These are phyloP conservation scores for Poecilia velifera DNA, from an alignment of 2,797 vertebrate species.

Conservation along the genomic window DNA sequence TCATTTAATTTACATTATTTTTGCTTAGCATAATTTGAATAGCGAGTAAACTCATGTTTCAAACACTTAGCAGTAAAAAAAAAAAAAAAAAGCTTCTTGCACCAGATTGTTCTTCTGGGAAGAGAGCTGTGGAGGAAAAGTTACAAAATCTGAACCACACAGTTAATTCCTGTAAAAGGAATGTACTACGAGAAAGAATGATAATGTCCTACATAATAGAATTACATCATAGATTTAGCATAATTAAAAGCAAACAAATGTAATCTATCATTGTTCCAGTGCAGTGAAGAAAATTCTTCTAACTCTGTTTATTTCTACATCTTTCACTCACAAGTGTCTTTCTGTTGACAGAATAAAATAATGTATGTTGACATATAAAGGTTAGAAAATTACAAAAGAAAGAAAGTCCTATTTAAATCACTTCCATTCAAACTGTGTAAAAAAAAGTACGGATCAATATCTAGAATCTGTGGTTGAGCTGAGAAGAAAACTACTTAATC, in stretches of 20 bases:
- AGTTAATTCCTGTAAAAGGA: slow-evolving; percentile 19
- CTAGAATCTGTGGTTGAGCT: neutral
- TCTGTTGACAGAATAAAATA: neutral
- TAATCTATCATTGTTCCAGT: neutral
- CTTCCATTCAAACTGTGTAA: neutral
- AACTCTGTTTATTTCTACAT: neutral
- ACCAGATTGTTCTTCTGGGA: slow-evolving; percentile 7
- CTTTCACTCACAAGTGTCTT: neutral
- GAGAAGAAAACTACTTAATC: neutral
- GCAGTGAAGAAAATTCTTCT: neutral
- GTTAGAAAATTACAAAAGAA: neutral
- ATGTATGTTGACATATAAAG: neutral
- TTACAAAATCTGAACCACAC: slow-evolving; percentile 20
- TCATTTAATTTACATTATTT: slow-evolving; percentile 29
- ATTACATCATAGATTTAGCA: neutral
- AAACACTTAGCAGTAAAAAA: neutral
- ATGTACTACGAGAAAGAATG: neutral
- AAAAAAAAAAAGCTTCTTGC: neutral
- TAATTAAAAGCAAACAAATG: neutral
- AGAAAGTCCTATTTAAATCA: neutral
- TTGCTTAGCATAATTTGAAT: slow-evolving; percentile 6
- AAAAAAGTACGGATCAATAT: neutral
- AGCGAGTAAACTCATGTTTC: neutral
- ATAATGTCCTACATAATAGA: slow-evolving; percentile 3
- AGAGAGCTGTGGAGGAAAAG: slow-evolving; percentile 14